Evolutionary conservation across 2,113 vertebrate species (phyloP).

Genomic region (Bos indicus): DNA sequence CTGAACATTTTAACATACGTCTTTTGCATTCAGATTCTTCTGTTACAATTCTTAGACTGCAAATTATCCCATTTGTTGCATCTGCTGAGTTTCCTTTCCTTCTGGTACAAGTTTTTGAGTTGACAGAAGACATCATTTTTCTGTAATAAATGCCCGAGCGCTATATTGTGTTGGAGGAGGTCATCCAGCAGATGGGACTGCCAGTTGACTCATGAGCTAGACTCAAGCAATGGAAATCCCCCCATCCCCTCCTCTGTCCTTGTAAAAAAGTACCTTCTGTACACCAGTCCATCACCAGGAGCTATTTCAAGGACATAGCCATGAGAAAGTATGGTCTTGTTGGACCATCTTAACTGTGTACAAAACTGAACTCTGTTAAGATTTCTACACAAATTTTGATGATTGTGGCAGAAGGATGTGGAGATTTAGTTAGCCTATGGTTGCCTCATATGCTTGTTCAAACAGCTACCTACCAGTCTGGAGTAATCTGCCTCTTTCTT

Average conservation of each 20-base stretch:
- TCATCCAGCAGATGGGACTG: background rate
- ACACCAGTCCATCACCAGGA: background rate
- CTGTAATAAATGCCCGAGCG: background rate
- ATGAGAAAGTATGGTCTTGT: background rate
- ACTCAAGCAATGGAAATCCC: background rate
- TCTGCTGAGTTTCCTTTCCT: background rate
- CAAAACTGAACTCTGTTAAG: background rate
- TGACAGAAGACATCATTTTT: background rate
- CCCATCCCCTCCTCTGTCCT: background rate
- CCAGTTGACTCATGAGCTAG: background rate
- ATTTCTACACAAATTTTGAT: background rate
- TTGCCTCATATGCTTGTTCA: background rate
- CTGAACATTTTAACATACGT: background rate
- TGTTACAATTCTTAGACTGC: background rate
- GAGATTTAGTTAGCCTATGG: no score
- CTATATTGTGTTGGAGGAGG: background rate
- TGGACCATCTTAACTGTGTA: background rate
- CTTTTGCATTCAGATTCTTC: background rate
- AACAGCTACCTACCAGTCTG: background rate
- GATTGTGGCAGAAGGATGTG: background rate
- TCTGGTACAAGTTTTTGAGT: background rate
- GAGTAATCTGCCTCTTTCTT: background rate
- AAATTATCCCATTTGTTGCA: background rate
- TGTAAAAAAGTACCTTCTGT: background rate
- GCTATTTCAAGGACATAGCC: background rate